These are phyloP conservation scores for Carlito syrichta DNA, from an alignment of 2,113 vertebrate genomes.

Conservation along the genomic window DNA sequence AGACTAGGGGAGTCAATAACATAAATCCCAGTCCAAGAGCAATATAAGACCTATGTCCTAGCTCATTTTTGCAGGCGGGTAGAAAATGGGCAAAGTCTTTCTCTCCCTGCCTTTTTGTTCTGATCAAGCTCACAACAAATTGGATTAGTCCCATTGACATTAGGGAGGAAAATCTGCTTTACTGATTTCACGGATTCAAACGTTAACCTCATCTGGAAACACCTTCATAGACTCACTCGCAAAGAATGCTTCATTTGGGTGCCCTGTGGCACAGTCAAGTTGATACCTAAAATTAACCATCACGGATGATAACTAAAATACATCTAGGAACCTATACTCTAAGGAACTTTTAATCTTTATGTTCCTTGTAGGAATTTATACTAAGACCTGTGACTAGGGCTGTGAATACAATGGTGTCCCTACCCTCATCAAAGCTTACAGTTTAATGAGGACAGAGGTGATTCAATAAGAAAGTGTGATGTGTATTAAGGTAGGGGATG, in stretches of 20 bases:
- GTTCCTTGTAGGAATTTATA: background rate
- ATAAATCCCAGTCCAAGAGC: background rate
- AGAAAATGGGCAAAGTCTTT: background rate
- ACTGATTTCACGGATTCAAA: background rate
- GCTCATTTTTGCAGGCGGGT: background rate
- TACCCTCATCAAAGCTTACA: background rate
- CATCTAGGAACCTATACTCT: no score
- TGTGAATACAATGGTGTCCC: accelerated
- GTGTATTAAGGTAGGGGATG: background rate
- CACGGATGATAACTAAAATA: no score
- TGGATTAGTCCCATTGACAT: background rate
- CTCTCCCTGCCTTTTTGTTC: background rate
- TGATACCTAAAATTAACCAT: background rate
- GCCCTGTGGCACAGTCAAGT: background rate
- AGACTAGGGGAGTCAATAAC: background rate
- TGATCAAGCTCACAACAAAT: background rate
- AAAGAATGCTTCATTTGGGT: background rate
- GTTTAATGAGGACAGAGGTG: no score
- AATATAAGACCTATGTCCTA: background rate
- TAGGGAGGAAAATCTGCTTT: background rate
- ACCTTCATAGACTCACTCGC: background rate
- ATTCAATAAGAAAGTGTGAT: no score
- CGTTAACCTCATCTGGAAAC: background rate
- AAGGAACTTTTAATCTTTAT: no score
- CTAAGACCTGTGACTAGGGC: background rate